Percentiles rank a stretch among this genome's conserved stretches.
Evolutionary conservation across 2,888 invertebrate species (phyloP).

Genomic region (Dasysyrphus tricinctus): DNA sequence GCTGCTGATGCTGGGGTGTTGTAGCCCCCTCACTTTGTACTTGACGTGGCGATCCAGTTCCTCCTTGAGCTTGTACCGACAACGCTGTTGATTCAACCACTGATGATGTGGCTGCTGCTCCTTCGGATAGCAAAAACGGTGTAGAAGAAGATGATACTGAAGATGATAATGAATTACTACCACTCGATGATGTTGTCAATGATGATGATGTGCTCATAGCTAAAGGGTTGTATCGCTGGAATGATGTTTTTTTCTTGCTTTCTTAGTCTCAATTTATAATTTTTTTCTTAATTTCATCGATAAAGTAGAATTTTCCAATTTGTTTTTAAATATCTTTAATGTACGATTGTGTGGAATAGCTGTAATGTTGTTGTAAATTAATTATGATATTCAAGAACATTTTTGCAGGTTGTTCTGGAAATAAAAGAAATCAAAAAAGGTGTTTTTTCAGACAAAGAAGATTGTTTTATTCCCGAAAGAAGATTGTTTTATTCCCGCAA

Average conservation of each 20-base stretch:
- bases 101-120: constrained; percentile 46
- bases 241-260: constrained; percentile 43
- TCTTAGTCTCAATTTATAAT: constrained; percentile 1
- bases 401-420: neutral
- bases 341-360: neutral
- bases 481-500: too few relatives aligned
- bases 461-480: too few relatives aligned
- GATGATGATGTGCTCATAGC: constrained; percentile 75
- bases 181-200: constrained; percentile 74
- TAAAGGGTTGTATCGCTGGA: constrained; percentile 68
- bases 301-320: neutral
- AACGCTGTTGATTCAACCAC: constrained; percentile 62
- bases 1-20: constrained; percentile 47
- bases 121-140: constrained; percentile 57
- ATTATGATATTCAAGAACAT: constrained; percentile 15
- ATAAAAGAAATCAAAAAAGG: neutral
- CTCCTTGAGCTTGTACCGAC: constrained; percentile 43
- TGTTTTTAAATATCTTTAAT: neutral
- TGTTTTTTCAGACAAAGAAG: neutral
- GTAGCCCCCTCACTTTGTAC: constrained; percentile 46
- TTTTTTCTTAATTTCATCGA: neutral
- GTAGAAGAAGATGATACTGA: constrained; percentile 71
- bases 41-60: constrained; percentile 58
- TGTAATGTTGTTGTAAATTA: neutral
- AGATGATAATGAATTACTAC: constrained; percentile 75